Percentiles rank a stretch among this genome's conserved stretches.
phyloP scores from a whole-genome alignment of 2,797 vertebrate species.

The Bradypodion pumilum region DNA sequence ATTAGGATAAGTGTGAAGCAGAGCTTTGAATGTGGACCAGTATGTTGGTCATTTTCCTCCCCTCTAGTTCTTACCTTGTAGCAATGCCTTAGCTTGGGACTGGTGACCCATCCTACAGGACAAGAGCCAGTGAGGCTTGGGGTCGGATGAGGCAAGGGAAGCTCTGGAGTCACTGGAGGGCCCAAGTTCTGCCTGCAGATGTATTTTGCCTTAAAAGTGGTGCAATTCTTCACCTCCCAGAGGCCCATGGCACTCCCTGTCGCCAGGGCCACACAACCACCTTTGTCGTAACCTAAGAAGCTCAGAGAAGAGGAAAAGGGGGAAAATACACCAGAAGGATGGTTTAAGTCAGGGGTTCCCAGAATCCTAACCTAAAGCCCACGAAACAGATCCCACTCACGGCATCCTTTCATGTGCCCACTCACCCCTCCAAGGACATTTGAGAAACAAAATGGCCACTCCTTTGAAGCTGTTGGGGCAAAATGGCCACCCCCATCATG shows the following conservation, averaged over 20 bases:
- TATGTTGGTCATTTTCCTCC: background rate
- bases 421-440: no score
- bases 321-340: slow-evolving; percentile 1
- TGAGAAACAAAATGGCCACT: no score
- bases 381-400: no score
- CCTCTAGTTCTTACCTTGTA: slow-evolving; percentile 85
- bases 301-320: slow-evolving; percentile 23
- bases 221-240: slow-evolving; percentile 95
- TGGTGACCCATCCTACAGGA: slow-evolving; percentile 86
- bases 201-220: slow-evolving; percentile 86
- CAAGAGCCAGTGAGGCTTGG: slow-evolving; percentile 88
- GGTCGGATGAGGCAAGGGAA: slow-evolving; percentile 83
- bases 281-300: slow-evolving; percentile 76
- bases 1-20: background rate
- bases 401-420: no score
- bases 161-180: slow-evolving; percentile 80
- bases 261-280: slow-evolving; percentile 90
- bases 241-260: slow-evolving; percentile 87
- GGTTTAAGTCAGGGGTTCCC: background rate
- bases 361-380: no score
- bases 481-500: no score
- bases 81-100: slow-evolving; percentile 86
- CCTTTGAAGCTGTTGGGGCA: no score
- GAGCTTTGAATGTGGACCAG: background rate
- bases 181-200: slow-evolving; percentile 92